Evolutionary conservation across 1,140 invertebrate genomes (phyloP).

Genomic region (Pectinophora gossypiella): DNA sequence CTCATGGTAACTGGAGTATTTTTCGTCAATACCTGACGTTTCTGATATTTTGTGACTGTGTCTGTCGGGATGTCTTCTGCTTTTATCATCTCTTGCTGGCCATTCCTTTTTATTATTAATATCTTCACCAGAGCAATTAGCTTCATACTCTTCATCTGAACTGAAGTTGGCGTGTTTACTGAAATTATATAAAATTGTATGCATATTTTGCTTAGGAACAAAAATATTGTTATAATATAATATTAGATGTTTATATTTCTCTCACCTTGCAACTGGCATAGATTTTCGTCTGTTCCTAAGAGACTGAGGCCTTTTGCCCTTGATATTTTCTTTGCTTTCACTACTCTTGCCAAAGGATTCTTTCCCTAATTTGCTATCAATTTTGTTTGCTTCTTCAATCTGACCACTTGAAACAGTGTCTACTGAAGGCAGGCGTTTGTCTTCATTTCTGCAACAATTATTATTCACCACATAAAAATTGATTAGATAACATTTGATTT

Average conservation of each 20-base stretch:
- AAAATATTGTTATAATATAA: too few species aligned
- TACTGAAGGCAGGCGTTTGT: background rate
- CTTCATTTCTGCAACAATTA: background rate
- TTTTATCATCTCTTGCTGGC: background rate
- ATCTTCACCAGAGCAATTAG: conserved; percentile 3
- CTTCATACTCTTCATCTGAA: conserved; percentile 43
- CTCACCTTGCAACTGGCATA: conserved; percentile 34
- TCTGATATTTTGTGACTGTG: conserved; percentile 20
- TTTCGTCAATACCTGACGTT: conserved; percentile 22
- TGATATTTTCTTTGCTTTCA: conserved; percentile 16
- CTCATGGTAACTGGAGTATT: conserved; percentile 15
- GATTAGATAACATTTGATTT: background rate
- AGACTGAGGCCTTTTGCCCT: conserved; percentile 15
- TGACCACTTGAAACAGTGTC: conserved; percentile 1
- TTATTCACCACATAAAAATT: background rate
- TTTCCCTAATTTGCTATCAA: conserved; percentile 1
- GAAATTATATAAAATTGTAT: conserved; percentile 14
- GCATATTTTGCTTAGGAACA: too few species aligned
- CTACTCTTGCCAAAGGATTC: background rate
- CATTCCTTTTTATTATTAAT: conserved; percentile 4
- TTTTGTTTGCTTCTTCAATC: conserved; percentile 1
- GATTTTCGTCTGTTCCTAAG: conserved; percentile 42
- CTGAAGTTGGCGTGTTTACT: conserved; percentile 29
- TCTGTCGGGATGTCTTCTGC: background rate
- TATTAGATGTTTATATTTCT: background rate